These are phyloP conservation scores for Dioctria linearis DNA, from an alignment of 2,888 invertebrate species.

Conservation along the genomic window DNA sequence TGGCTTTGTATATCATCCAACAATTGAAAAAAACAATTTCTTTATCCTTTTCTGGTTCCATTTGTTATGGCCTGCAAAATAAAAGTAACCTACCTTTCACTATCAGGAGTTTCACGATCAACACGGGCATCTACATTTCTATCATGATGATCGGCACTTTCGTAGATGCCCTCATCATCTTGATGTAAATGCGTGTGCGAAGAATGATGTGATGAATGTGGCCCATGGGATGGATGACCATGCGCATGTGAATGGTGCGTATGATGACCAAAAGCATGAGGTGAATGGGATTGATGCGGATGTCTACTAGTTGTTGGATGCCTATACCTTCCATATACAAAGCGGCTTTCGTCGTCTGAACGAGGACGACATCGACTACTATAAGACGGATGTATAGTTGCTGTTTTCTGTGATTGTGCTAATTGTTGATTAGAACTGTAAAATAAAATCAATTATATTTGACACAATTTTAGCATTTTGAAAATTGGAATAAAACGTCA, in stretches of 20 bases:
- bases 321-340: slow-evolving; percentile 81
- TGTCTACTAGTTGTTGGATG: slow-evolving; percentile 70
- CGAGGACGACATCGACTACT: slow-evolving; percentile 76
- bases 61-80: slow-evolving; percentile 54
- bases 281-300: slow-evolving; percentile 74
- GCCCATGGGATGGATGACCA: slow-evolving; percentile 71
- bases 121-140: slow-evolving; percentile 79
- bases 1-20: no score
- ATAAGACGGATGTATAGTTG: slow-evolving; percentile 72
- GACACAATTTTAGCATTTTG: background rate
- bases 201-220: slow-evolving; percentile 73
- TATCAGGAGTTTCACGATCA: slow-evolving; percentile 86
- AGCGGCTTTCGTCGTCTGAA: slow-evolving; percentile 81
- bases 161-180: slow-evolving; percentile 90
- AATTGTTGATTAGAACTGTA: slow-evolving; percentile 71
- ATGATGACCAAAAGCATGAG: slow-evolving; percentile 72
- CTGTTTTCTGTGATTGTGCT: slow-evolving; percentile 72
- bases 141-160: slow-evolving; percentile 85
- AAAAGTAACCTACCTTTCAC: slow-evolving; percentile 82
- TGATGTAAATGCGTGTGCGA: slow-evolving; percentile 75
- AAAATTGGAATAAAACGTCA: slow-evolving; percentile 18
- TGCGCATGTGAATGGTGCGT: slow-evolving; percentile 72
- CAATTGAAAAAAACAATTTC: slow-evolving; percentile 31
- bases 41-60: slow-evolving; percentile 52
- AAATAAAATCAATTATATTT: slow-evolving; percentile 44